Evolutionary conservation across 2,888 invertebrate genomes (phyloP).

Genomic region (Troides helena): DNA sequence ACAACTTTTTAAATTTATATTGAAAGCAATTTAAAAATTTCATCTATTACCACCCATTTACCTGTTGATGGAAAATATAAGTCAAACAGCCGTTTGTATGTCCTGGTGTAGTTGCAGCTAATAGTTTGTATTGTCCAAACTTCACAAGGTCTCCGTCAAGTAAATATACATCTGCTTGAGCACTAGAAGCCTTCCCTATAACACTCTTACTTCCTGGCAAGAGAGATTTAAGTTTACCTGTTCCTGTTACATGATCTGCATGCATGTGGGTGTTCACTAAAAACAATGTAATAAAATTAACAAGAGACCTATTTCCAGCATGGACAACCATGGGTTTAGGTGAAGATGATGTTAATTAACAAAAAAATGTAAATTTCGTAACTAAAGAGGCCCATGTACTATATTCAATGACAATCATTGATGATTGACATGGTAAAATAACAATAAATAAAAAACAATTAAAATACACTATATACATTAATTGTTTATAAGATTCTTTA

Average conservation of each 20-base stretch:
- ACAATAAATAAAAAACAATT: too few relatives aligned
- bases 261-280: constrained; percentile 99
- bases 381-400: too few relatives aligned
- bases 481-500: constrained; percentile 32
- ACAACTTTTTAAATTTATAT: too few relatives aligned
- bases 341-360: too few relatives aligned
- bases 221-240: constrained; percentile 91
- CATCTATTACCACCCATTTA: constrained; percentile 37
- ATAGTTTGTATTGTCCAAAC: constrained; percentile 86
- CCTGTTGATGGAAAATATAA: constrained; percentile 87
- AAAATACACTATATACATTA: too few relatives aligned
- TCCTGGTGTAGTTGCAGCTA: constrained; percentile 91
- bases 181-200: constrained; percentile 90
- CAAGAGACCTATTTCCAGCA: not conserved
- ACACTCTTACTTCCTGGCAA: constrained; percentile 88
- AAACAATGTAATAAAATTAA: constrained; percentile 12
- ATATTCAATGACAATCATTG: too few relatives aligned
- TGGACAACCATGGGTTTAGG: not conserved
- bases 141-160: constrained; percentile 84
- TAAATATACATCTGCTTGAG: constrained; percentile 90
- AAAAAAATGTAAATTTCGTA: too few relatives aligned
- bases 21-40: too few relatives aligned
- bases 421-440: too few relatives aligned
- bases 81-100: constrained; percentile 97
- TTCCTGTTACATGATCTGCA: constrained; percentile 98